These are phyloP conservation scores for Maniola jurtina DNA, from an alignment of 1,140 invertebrate genomes.

Conservation along the genomic window DNA sequence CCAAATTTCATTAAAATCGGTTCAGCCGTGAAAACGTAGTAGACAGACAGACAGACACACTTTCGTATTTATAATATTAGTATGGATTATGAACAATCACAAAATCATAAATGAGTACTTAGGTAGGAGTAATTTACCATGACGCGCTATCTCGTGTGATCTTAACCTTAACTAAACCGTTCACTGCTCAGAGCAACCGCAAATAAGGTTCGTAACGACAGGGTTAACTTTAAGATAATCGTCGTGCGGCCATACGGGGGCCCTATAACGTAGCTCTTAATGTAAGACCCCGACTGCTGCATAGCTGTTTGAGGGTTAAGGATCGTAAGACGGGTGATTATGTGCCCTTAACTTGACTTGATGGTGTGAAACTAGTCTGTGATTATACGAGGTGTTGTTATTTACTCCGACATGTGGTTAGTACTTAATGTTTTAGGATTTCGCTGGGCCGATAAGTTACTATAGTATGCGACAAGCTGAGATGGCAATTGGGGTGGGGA, in stretches of 20 bases:
- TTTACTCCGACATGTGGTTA: constrained; percentile 4
- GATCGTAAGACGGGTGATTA: constrained; percentile 46
- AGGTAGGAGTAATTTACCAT: background rate
- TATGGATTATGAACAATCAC: too few species aligned
- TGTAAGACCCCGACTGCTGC: constrained; percentile 48
- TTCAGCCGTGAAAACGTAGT: too few species aligned
- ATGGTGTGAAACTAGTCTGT: constrained; percentile 30
- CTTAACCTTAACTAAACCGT: constrained; percentile 35
- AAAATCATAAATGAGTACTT: background rate
- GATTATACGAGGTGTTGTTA: constrained; percentile 22
- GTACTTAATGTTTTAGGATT: constrained; percentile 1
- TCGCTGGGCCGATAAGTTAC: background rate
- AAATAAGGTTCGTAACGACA: constrained; percentile 65
- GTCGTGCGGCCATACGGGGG: constrained; percentile 47
- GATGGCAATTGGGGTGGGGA: too few species aligned
- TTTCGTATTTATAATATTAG: too few species aligned
- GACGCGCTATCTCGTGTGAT: constrained; percentile 33
- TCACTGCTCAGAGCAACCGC: constrained; percentile 44
- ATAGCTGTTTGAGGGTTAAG: constrained; percentile 46
- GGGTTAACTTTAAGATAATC: constrained; percentile 73
- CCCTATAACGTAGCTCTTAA: constrained; percentile 56
- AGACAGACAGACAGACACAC: too few species aligned
- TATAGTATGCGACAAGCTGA: too few species aligned
- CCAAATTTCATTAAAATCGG: too few species aligned
- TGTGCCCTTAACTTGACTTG: constrained; percentile 25